Evolutionary conservation across 2,888 invertebrate genomes (phyloP).

Genomic region (Sipunculus nudus): DNA sequence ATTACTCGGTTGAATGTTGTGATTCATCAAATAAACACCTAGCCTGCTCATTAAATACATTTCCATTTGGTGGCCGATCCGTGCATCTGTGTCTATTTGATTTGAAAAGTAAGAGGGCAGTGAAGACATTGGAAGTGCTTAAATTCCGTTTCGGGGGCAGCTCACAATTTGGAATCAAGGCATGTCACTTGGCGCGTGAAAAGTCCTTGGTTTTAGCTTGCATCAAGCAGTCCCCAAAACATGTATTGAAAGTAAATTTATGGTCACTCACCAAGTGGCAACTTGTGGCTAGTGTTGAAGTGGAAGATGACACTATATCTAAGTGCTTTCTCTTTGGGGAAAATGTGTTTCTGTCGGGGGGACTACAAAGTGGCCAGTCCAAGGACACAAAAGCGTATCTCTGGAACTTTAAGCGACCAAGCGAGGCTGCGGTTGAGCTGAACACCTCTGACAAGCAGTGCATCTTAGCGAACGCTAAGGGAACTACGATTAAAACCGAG

Average conservation of each 20-base stretch:
- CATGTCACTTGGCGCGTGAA: constrained; percentile 27
- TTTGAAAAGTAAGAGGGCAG: constrained; percentile 29
- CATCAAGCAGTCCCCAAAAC: constrained; percentile 36
- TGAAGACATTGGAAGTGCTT: constrained; percentile 34
- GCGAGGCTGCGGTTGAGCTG: no score
- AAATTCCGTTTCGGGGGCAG: constrained; percentile 41
- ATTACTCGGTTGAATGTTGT: constrained; percentile 32
- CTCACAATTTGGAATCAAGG: constrained; percentile 36
- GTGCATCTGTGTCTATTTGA: constrained; percentile 36
- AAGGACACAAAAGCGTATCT: no score
- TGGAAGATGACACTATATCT: constrained; percentile 25
- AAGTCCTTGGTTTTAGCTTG: constrained; percentile 24
- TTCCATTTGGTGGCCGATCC: constrained; percentile 37
- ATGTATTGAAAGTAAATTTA: constrained; percentile 25
- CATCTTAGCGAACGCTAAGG: no score
- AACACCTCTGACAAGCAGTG: no score
- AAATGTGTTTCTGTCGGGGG: constrained; percentile 17
- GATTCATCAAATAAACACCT: constrained; percentile 20
- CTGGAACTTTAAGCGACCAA: not conserved
- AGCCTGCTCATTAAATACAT: constrained; percentile 30
- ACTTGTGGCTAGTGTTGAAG: constrained; percentile 18
- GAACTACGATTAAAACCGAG: no score
- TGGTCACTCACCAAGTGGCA: constrained; percentile 29
- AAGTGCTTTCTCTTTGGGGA: constrained; percentile 32
- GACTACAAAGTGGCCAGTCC: no score